Conservation (phyloP, 2,797 vertebrate genomes). For the Schizopygopsis pylzovi region DNA sequence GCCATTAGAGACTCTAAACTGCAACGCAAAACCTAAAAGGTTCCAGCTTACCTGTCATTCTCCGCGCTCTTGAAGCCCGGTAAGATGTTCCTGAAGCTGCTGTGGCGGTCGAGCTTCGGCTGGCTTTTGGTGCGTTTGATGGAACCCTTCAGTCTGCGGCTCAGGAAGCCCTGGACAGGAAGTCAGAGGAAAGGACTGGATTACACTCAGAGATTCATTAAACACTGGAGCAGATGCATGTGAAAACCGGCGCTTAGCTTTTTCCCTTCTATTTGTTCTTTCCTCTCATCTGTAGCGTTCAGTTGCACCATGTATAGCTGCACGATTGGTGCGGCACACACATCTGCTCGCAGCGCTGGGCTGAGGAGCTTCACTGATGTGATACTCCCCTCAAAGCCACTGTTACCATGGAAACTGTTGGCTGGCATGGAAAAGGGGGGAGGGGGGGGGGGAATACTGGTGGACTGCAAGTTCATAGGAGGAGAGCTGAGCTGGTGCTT, state of each 20-base stretch:
- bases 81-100: constrained; percentile 86
- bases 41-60: constrained; percentile 77
- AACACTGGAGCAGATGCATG: constrained; percentile 19
- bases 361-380: constrained; percentile 65
- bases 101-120: constrained; percentile 86
- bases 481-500: constrained; percentile 41
- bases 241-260: constrained; percentile 14
- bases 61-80: constrained; percentile 82
- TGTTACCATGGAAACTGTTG: constrained; percentile 88
- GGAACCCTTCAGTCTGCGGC: constrained; percentile 84
- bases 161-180: constrained; percentile 81
- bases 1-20: background rate
- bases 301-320: constrained; percentile 57
- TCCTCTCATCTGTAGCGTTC: constrained; percentile 55
- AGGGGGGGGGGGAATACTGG: constrained; percentile 47
- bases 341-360: constrained; percentile 68
- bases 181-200: constrained; percentile 17
- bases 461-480: constrained; percentile 50
- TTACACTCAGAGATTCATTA: constrained; percentile 47
- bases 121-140: constrained; percentile 87
- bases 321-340: constrained; percentile 64
- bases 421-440: constrained; percentile 68
- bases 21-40: background rate
- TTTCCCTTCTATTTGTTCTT: constrained; percentile 40
- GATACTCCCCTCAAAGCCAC: constrained; percentile 79